A percentile compares a stretch with the other conserved stretches of the same genome.
These are phyloP conservation scores for Megalonaias nervosa DNA, from an alignment of 1,140 invertebrate genomes.

Conservation along the genomic window DNA sequence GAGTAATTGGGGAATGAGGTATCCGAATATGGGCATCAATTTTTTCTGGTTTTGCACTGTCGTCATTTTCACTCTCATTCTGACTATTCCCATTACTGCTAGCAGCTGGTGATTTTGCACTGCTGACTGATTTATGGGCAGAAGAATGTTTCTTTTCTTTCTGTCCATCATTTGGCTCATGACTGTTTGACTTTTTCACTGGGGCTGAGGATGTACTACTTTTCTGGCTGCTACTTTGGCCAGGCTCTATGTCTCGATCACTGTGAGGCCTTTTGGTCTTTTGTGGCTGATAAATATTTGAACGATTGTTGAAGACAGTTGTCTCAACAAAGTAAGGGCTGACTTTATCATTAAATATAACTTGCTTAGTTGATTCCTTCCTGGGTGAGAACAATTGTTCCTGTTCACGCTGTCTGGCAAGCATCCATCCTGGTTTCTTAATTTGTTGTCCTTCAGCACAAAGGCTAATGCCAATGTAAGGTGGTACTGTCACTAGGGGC, in stretches of 20 bases:
- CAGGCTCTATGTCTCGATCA: conserved; percentile 18
- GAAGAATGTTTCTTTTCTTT: too few relatives aligned
- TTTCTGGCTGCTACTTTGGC: conserved; percentile 9
- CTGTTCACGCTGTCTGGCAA: conserved; percentile 3
- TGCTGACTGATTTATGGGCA: too few relatives aligned
- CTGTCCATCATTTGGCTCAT: conserved; percentile 17
- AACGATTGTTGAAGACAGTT: background rate
- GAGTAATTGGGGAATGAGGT: conserved; percentile 6
- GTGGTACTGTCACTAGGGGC: conserved; percentile 81
- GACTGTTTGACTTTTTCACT: conserved; percentile 39
- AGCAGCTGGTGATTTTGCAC: too few relatives aligned
- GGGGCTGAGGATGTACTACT: conserved; percentile 34
- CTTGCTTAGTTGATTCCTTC: conserved; percentile 29
- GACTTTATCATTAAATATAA: conserved; percentile 37
- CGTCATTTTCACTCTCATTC: too few relatives aligned
- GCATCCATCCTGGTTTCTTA: conserved; percentile 48
- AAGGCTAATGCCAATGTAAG: conserved; percentile 86
- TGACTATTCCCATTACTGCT: too few relatives aligned
- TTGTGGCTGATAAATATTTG: conserved; percentile 10
- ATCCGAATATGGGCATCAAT: too few relatives aligned
- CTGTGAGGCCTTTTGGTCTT: conserved; percentile 25
- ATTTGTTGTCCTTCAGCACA: conserved; percentile 79
- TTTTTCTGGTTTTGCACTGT: too few relatives aligned
- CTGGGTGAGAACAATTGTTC: conserved; percentile 28
- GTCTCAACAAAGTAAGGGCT: conserved; percentile 16